phyloP scores from a whole-genome alignment of 2,888 invertebrate species.

The Eledone cirrhosa region DNA sequence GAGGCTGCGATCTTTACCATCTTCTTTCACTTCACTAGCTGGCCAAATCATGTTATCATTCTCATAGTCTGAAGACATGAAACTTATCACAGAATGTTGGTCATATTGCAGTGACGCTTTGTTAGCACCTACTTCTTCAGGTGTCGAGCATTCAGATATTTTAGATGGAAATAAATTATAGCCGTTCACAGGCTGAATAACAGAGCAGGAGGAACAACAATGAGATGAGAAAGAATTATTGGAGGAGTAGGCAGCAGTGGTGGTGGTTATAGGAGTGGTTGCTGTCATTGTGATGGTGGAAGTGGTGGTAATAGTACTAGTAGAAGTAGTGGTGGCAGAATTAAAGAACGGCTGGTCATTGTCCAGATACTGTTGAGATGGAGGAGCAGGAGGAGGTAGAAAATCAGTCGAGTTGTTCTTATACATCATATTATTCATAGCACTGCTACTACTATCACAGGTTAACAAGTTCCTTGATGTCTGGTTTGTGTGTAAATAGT shows the following conservation, averaged over 20 bases:
- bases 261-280: background rate
- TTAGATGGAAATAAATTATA: constrained; percentile 19
- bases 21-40: background rate
- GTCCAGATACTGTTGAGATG: too few relatives aligned
- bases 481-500: too few relatives aligned
- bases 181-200: constrained; percentile 1
- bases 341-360: too few relatives aligned
- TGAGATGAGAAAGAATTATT: background rate
- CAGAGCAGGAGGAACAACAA: background rate
- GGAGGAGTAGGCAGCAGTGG: background rate
- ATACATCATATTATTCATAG: too few relatives aligned
- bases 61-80: background rate
- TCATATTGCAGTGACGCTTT: constrained; percentile 19
- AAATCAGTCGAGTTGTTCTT: too few relatives aligned
- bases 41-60: too few relatives aligned
- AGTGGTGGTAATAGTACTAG: too few relatives aligned
- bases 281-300: too few relatives aligned
- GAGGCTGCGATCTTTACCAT: background rate
- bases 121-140: background rate
- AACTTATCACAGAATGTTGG: constrained; percentile 20
- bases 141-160: background rate
- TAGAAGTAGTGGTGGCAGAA: too few relatives aligned
- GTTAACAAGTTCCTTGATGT: too few relatives aligned
- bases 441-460: too few relatives aligned
- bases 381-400: too few relatives aligned